phyloP scores from a whole-genome alignment of 2,888 invertebrate genomes.

The Resseliella maxima region DNA sequence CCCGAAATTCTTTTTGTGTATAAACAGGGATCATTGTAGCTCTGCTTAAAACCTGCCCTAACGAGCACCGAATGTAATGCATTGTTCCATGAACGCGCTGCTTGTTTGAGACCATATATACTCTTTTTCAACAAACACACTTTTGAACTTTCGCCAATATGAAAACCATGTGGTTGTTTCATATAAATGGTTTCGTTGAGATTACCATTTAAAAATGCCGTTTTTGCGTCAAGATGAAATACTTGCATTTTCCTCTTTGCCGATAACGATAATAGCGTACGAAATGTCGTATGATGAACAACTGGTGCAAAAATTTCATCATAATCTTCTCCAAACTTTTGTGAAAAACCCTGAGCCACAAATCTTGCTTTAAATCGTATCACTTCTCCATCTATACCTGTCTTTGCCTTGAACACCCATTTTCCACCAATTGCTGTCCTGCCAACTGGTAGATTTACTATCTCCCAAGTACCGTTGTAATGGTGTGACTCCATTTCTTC shows the following conservation, averaged over 20 bases:
- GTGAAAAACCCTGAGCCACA: slow-evolving; percentile 59
- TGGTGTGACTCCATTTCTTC: background rate
- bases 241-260: slow-evolving; percentile 58
- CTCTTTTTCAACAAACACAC: slow-evolving; percentile 58
- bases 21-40: slow-evolving; percentile 58
- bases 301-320: slow-evolving; percentile 58
- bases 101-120: slow-evolving; percentile 60
- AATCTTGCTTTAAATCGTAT: slow-evolving; percentile 58
- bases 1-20: slow-evolving; percentile 56
- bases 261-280: slow-evolving; percentile 59
- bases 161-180: slow-evolving; percentile 59
- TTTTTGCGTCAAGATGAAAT: slow-evolving; percentile 60
- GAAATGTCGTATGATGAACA: slow-evolving; percentile 58
- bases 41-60: slow-evolving; percentile 57
- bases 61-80: slow-evolving; percentile 58
- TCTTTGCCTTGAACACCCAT: slow-evolving; percentile 58
- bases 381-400: slow-evolving; percentile 58
- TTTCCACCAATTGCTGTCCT: background rate
- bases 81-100: slow-evolving; percentile 59
- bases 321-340: slow-evolving; percentile 59
- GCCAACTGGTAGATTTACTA: background rate
- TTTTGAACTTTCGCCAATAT: slow-evolving; percentile 14
- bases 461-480: background rate
- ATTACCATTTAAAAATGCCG: slow-evolving; percentile 61
- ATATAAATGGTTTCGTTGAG: slow-evolving; percentile 56